These are phyloP conservation scores for Hormaphis cornu DNA, from an alignment of 1,140 invertebrate genomes.

Conservation along the genomic window DNA sequence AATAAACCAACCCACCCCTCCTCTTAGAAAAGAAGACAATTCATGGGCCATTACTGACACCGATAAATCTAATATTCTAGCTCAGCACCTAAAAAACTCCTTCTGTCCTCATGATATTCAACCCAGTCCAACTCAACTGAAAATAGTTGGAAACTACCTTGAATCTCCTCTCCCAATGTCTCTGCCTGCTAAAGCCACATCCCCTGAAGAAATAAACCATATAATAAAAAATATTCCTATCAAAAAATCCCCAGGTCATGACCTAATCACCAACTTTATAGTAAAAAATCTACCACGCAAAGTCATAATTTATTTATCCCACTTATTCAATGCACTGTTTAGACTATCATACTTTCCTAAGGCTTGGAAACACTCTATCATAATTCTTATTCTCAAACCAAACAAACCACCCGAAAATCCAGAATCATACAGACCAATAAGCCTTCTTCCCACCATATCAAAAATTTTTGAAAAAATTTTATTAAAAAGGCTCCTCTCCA, in stretches of 20 bases:
- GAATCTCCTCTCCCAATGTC: conserved; percentile 13
- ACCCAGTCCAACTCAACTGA: not conserved
- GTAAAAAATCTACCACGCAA: not conserved
- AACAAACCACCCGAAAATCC: conserved; percentile 33
- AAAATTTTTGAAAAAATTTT: conserved; percentile 37
- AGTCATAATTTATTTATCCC: not conserved
- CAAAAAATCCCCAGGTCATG: too few species aligned
- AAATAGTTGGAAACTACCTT: not conserved
- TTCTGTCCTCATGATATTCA: not conserved
- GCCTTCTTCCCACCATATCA: conserved; percentile 37
- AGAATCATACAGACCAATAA: conserved; percentile 39
- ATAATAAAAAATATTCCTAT: not conserved
- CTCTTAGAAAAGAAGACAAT: not conserved
- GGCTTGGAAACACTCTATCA: conserved; percentile 39
- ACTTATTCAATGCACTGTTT: conserved; percentile 26
- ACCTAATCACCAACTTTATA: not conserved
- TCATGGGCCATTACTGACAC: not conserved
- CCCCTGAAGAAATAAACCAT: not conserved
- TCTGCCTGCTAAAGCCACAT: not conserved
- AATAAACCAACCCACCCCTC: not conserved
- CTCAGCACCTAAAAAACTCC: not conserved
- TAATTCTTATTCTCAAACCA: conserved; percentile 40
- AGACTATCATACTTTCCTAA: conserved; percentile 17
- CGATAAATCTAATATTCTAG: conserved; percentile 1
- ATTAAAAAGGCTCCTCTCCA: conserved; percentile 33